Evolutionary conservation across 2,888 invertebrate genomes (phyloP), one percentile per base, ranked within the genome.

Genomic region (Catocala sponsa): DNA sequence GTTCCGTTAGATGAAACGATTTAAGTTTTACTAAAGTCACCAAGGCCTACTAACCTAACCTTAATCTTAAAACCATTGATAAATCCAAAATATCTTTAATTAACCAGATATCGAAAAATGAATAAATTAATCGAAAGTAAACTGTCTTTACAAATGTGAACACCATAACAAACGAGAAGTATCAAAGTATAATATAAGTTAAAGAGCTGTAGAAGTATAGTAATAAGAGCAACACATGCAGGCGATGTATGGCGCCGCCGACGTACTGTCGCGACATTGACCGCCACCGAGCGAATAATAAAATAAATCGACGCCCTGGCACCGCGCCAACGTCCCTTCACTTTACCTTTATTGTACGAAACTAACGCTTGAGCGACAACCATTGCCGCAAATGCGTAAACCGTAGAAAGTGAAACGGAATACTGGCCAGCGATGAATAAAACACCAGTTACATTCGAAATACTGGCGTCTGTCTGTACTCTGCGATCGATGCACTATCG

Each of bases 271-370:
- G 93, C 93, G 94, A 93, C 94, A 94, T 92, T 93, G 94, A 94
- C 94, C 94, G 92, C 91, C 89, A 90, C 88, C 79, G 79, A 77
- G 89, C 89, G 92, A 90, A 92, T 91, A 92, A 94, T 93, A 93
- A 94, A 91, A 90, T 84, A 90, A 91, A 91, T 88, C 88, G 89
- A 87, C 88, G 85, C 81, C 72, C 87, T 94, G 94, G 94, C 94
- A 87, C 72, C 78, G 82, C 76, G 92, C 94, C 94, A 94, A 78
- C 82, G 87, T 87, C 91, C 90, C 90, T 91, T 91, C 90, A 90
- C 89, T 87, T 83, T 85, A 87, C 87, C 88, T 88, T 80, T 84
- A 84, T 83, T 83, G 76, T 75, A 70, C 74, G 81, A 83, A 79
- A 78, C 76, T 78, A 82, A 72, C 76, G 76, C 74, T 72, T 68